Conservation (phyloP, 2,797 vertebrate species). For the Eulemur albifrons region DNA sequence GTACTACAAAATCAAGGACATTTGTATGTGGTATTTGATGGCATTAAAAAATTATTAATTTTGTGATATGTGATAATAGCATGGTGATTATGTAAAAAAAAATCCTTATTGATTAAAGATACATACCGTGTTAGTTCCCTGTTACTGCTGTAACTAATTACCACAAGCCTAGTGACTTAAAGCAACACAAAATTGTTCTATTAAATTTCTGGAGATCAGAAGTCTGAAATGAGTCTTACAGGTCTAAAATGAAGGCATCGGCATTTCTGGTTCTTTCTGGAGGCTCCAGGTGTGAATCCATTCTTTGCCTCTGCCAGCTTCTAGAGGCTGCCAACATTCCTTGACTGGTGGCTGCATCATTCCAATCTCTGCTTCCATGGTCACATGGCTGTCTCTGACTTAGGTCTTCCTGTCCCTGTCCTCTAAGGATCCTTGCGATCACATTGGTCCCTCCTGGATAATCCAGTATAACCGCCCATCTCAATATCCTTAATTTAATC, state of each 20-base stretch:
- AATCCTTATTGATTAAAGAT: neutral
- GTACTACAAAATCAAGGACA: neutral
- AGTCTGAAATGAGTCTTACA: neutral
- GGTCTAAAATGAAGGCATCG: neutral
- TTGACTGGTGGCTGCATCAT: accelerated
- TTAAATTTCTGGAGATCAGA: neutral
- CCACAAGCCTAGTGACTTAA: neutral
- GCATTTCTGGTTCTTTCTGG: neutral
- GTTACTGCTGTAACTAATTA: neutral
- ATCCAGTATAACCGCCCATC: neutral
- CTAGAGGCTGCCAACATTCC: neutral
- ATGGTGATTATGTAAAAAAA: neutral
- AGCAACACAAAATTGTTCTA: neutral
- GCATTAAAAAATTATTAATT: neutral
- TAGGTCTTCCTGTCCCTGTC: neutral
- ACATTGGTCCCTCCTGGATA: neutral
- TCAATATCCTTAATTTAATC: neutral
- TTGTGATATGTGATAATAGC: neutral
- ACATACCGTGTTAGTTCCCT: neutral
- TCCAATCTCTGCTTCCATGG: neutral
- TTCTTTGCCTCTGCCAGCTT: neutral
- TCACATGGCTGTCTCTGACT: neutral
- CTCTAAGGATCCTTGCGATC: neutral
- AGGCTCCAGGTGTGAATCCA: neutral
- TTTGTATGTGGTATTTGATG: neutral